These are phyloP conservation scores for Acrocephalus arundinaceus DNA, from an alignment of 2,113 vertebrate genomes.

Conservation along the genomic window DNA sequence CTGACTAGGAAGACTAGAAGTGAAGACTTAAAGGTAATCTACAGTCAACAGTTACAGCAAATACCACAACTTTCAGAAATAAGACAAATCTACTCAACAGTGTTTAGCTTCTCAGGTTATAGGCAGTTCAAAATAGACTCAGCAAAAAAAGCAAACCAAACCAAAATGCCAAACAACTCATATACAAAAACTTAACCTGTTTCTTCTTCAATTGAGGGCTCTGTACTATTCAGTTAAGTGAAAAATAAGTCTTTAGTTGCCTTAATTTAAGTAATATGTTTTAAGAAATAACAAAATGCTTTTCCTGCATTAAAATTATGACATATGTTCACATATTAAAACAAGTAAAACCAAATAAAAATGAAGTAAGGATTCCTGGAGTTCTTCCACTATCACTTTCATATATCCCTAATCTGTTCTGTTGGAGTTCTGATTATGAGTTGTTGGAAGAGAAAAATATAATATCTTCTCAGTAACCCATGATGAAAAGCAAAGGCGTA, in stretches of 20 bases:
- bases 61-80: not conserved
- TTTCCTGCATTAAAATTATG: not conserved
- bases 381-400: not conserved
- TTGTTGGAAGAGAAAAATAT: not conserved
- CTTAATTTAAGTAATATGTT: not conserved
- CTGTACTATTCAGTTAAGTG: not conserved
- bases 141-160: not conserved
- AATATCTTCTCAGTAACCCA: not conserved
- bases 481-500: not conserved
- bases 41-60: not conserved
- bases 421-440: not conserved
- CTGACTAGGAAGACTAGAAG: not conserved
- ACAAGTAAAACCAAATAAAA: not conserved
- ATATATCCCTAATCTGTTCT: not conserved
- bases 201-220: not conserved
- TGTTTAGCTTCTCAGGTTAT: not conserved
- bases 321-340: not conserved
- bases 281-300: not conserved
- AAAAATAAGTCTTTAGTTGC: not conserved
- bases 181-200: not conserved
- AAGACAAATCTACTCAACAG: not conserved
- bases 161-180: accelerated
- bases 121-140: not conserved
- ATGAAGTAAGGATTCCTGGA: not conserved
- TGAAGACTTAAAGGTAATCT: not conserved